Evolutionary conservation across 1,140 invertebrate genomes (phyloP), one percentile per base, ranked within the genome.

Genomic region (Leptinotarsa defecta): DNA sequence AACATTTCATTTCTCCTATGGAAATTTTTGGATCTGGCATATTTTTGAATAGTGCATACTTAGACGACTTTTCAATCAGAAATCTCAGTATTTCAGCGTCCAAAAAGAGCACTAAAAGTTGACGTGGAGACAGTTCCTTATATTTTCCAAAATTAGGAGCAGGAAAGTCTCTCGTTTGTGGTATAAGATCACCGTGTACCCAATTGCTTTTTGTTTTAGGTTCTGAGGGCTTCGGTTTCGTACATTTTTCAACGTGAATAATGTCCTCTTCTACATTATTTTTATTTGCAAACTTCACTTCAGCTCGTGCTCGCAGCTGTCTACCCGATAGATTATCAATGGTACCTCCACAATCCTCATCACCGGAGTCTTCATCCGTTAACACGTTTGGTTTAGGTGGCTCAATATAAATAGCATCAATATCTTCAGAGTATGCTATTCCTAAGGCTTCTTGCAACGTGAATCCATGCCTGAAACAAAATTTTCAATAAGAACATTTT

Each of bases 391-490:
- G 13, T 13, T 64, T 4, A 13, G 63, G 63, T 20, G 63, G 63
- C 8, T 64, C 63, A 24, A 24, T 20, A 20, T 64, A 64, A 24
- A 64, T 64, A n/a, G 49, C 49, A 5, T 52, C 49, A 52, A 52
- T 52, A n/a, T 15, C 49, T n/a, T 52, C 49, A n/a, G 34, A 27
- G 67, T 76, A 73, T 13, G 68, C 73, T 8, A 77, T 79, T 48
- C 75, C 48, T 5, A 77, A 61, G 24, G 70, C 74, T 73, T 13
- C 20, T 22, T 22, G 20, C 20, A 22, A 22, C 20, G 20, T 22
- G 20, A 22, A 22, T 22, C 20, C 20, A 22, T 22, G 20, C 20
- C 20, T 22, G 20, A 22, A 22, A 22, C 20, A 22, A 22, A 22
- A 22, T 22, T 22, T 22, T 22, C 20, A 22, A 22, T 22, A 22